Base-by-base conservation (phyloP, 37 sponge, comb jelly and placozoan genomes). In the Cliona cf. orientalis region DNA sequence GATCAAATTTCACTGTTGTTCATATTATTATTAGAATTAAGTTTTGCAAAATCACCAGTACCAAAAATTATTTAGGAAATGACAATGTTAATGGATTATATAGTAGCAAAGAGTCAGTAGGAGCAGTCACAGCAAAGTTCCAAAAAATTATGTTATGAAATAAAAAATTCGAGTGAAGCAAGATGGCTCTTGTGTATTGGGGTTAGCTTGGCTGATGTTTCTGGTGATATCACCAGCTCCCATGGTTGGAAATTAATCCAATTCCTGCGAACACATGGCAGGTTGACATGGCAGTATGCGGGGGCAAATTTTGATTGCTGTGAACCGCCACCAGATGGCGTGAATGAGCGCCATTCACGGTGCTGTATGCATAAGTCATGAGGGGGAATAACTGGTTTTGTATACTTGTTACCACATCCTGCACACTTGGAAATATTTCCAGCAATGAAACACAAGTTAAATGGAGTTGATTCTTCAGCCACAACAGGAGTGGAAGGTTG, bases 301-400 rank as follows among this genome's bases (percentile, higher is more conserved):
- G 26, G 42, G 3, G 55, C 65, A 63, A 78, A 78, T 39, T 44
- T 78, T 14, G 41, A 38, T 41, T 64, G 78, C 4, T 26, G 66
- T 36, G 76, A n/a, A 1, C 41, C 23, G 11, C 66, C 36, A 44
- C 64, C 33, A 17, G 66, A 45, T 11, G 78, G 14, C 6, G 78
- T 78, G 11, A 78, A 78, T 46, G 43, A 23, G 59, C 78, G 42
- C 78, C 78, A 78, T 28, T 78, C 78, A 23, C 46, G 37, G 38
- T 78, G 77, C 43, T 61, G 29, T n/a, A 79, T 66, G 56, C 79
- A 66, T 22, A 80, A 69, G 46, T 80, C 69, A 56, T 80, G 23
- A 14, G 59, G 69, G 22, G 80, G 42, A 11, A 44, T 38, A 38
- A 34, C 26, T 38, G 68, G 59, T 60, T 80, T 80, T 26, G 37